Evolutionary conservation across 1,140 invertebrate species (phyloP).

Genomic region (Pseudomyrmex flavicornis): DNA sequence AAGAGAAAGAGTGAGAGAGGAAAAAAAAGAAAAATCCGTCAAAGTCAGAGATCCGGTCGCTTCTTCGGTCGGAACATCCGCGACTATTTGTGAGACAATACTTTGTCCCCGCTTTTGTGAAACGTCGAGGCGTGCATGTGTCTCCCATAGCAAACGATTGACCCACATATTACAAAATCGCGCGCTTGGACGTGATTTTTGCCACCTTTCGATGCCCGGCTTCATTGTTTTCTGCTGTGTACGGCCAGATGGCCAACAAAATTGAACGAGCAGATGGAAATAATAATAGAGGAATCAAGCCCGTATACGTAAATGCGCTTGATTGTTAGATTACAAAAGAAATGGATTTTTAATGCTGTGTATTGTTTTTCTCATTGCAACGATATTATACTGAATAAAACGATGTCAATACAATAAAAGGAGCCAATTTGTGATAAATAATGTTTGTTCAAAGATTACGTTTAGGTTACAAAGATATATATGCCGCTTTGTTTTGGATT

Average conservation of each 20-base stretch:
- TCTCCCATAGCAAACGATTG: constrained; percentile 2
- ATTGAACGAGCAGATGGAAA: constrained; percentile 23
- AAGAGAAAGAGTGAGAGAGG: constrained; percentile 14
- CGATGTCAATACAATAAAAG: background rate
- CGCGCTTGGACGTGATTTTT: background rate
- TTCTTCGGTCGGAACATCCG: constrained; percentile 21
- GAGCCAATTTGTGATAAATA: background rate
- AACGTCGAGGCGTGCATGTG: background rate
- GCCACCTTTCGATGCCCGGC: background rate
- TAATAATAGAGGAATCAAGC: constrained; percentile 21
- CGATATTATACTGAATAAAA: background rate
- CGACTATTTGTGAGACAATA: constrained; percentile 16
- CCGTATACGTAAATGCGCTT: constrained; percentile 10
- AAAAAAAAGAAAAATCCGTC: background rate
- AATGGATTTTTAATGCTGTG: background rate
- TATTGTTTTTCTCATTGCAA: constrained; percentile 9
- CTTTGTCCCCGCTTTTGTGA: constrained; percentile 14
- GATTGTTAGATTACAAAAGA: constrained; percentile 17
- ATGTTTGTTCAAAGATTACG: constrained; percentile 4
- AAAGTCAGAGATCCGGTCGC: background rate
- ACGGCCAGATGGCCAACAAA: background rate
- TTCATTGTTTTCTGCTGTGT: constrained; percentile 23
- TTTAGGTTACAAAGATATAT: background rate
- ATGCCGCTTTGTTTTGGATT: too few species aligned
- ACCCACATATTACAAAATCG: constrained; percentile 30